These are phyloP conservation scores for Oopsacas minuta DNA, from an alignment of 37 sponge, comb jelly and placozoan genomes.

Conservation along the genomic window DNA sequence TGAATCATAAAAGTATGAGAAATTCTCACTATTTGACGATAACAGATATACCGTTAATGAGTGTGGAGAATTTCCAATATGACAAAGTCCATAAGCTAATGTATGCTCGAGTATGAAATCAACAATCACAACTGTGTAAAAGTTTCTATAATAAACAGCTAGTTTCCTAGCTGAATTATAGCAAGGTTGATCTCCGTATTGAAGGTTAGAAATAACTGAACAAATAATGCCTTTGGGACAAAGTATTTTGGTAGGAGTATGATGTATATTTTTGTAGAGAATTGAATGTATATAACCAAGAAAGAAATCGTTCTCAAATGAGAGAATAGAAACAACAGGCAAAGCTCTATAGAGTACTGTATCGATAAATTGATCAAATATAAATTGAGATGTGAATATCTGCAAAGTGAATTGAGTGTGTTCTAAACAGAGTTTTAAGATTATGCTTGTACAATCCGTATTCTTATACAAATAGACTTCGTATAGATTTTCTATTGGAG, in stretches of 20 bases:
- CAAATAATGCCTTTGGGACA: neutral
- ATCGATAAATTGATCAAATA: neutral
- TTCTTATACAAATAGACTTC: neutral
- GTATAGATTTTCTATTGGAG: neutral
- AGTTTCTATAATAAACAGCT: neutral
- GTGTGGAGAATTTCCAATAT: neutral
- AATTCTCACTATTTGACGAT: neutral
- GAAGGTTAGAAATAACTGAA: neutral
- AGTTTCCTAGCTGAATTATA: neutral
- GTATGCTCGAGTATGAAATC: neutral
- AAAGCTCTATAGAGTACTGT: neutral
- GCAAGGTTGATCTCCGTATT: neutral
- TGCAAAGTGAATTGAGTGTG: neutral
- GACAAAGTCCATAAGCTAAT: neutral
- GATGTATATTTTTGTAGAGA: neutral
- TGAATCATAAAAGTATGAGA: neutral
- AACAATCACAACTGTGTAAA: neutral
- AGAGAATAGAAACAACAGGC: neutral
- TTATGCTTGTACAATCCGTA: neutral
- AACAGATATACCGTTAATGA: neutral
- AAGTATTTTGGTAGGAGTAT: neutral
- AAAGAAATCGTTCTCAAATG: neutral
- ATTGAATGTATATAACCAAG: neutral
- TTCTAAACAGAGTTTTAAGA: neutral
- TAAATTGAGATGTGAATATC: neutral